A percentile compares a stretch with the other conserved stretches of the same genome.
These are phyloP conservation scores for Hirudinaria manillensis DNA, from an alignment of 2,888 invertebrate genomes.

Conservation along the genomic window DNA sequence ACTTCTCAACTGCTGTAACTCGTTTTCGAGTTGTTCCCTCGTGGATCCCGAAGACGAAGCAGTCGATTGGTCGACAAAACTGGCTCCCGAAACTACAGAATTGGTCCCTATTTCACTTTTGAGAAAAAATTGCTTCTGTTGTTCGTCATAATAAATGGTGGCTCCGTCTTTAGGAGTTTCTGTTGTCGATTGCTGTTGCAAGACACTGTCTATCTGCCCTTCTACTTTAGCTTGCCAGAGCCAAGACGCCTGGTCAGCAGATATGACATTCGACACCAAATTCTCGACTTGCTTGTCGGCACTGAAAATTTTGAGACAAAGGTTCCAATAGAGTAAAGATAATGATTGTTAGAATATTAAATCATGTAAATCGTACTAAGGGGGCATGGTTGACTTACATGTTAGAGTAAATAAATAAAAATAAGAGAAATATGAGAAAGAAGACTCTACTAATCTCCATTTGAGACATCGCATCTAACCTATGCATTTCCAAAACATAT, in stretches of 20 bases:
- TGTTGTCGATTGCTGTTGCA: background rate
- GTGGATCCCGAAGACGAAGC: background rate
- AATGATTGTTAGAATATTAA: too few relatives aligned
- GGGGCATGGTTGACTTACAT: too few relatives aligned
- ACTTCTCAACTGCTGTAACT: slow-evolving; percentile 38
- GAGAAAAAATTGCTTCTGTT: slow-evolving; percentile 27
- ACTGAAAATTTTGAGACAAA: background rate
- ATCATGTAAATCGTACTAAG: too few relatives aligned
- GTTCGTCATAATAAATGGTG: slow-evolving; percentile 29
- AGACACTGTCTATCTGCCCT: slow-evolving; percentile 11
- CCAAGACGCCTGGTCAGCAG: slow-evolving; percentile 18
- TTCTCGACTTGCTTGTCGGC: slow-evolving; percentile 23
- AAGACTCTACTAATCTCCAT: too few relatives aligned
- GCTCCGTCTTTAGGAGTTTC: slow-evolving; percentile 21
- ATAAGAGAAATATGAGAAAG: too few relatives aligned
- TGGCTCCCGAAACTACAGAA: slow-evolving; percentile 4
- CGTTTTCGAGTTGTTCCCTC: slow-evolving; percentile 37
- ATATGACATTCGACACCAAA: slow-evolving; percentile 18
- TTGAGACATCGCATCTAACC: too few relatives aligned
- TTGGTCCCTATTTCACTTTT: slow-evolving; percentile 25
- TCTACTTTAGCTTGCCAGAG: slow-evolving; percentile 24
- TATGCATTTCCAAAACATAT: too few relatives aligned
- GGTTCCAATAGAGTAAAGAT: too few relatives aligned
- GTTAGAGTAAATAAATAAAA: too few relatives aligned
- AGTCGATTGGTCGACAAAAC: slow-evolving; percentile 10